These are phyloP conservation scores for Crotalus helleri DNA, from an alignment of 2,113 vertebrate genomes.

Conservation along the genomic window DNA sequence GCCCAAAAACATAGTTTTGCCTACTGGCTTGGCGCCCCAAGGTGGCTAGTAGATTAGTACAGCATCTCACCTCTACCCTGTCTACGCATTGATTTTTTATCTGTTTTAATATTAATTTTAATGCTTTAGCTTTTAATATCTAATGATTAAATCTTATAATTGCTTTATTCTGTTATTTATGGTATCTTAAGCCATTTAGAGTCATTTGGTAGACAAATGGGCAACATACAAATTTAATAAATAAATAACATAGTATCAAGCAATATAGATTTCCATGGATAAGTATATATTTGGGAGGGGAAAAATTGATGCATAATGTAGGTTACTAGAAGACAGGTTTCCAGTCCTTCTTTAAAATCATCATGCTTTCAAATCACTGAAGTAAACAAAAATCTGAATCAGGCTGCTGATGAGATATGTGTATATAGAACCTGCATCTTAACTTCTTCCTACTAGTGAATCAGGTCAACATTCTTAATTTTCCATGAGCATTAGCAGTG, in stretches of 20 bases:
- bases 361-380: not conserved
- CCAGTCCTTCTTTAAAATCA: not conserved
- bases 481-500: not conserved
- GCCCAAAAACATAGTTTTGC: not conserved
- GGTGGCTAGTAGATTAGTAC: not conserved
- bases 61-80: not conserved
- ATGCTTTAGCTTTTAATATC: not conserved
- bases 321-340: not conserved
- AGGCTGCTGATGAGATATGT: not conserved
- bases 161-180: not conserved
- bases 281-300: not conserved
- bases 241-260: not conserved
- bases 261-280: not conserved
- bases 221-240: not conserved
- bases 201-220: not conserved
- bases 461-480: not conserved
- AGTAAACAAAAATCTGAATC: not conserved
- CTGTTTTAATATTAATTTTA: not conserved
- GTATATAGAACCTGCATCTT: not conserved
- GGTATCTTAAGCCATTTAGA: not conserved
- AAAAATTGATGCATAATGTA: not conserved
- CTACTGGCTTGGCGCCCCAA: not conserved
- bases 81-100: not conserved
- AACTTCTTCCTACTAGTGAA: not conserved
- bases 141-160: not conserved